phyloP scores from a whole-genome alignment of 1,140 invertebrate species.

The Anoplolepis gracilipes region DNA sequence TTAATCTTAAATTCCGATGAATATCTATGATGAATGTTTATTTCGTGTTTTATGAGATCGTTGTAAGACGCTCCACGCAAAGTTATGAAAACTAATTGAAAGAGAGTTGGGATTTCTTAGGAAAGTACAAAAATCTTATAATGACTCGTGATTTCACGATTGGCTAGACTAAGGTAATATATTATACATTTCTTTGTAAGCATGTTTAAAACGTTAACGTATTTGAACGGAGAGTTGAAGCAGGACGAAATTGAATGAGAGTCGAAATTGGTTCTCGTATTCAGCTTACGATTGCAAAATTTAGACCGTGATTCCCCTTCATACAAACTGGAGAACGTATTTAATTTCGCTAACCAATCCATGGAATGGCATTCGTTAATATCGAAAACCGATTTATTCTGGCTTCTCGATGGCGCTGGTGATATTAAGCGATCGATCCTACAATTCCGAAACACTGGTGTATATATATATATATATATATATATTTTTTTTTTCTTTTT shows the following conservation, averaged over 20 bases:
- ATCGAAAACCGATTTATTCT: slow-evolving; percentile 59
- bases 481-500: too few relatives aligned
- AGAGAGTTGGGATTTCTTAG: slow-evolving; percentile 6
- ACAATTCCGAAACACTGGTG: slow-evolving; percentile 29
- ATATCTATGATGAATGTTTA: neutral
- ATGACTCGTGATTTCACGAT: slow-evolving; percentile 47
- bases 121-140: slow-evolving; percentile 45
- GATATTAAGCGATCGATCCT: slow-evolving; percentile 36
- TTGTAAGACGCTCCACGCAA: neutral
- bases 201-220: slow-evolving; percentile 54
- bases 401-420: slow-evolving; percentile 20
- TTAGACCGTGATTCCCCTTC: slow-evolving; percentile 43
- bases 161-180: neutral
- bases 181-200: slow-evolving; percentile 42
- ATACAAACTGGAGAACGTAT: slow-evolving; percentile 37
- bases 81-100: neutral
- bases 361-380: slow-evolving; percentile 50
- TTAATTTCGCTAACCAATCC: slow-evolving; percentile 57
- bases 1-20: neutral
- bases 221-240: slow-evolving; percentile 50
- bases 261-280: slow-evolving; percentile 59
- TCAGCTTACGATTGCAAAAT: slow-evolving; percentile 53
- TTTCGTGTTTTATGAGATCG: neutral
- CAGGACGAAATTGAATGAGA: slow-evolving; percentile 55
- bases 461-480: neutral